These are phyloP conservation scores for Notothenia rossii DNA, from an alignment of 2,113 vertebrate genomes.

Conservation along the genomic window DNA sequence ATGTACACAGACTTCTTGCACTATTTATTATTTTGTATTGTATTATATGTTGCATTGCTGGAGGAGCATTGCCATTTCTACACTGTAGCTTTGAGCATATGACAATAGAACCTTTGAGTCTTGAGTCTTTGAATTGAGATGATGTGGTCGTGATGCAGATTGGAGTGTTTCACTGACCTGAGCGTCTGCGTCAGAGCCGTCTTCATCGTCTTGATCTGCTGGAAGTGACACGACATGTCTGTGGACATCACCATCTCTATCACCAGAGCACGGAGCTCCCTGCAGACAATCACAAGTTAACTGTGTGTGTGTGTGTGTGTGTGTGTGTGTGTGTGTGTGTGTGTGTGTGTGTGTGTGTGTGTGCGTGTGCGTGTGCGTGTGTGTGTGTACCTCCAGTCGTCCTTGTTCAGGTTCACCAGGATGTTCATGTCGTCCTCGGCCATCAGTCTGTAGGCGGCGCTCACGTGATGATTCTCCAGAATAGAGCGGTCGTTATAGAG, in stretches of 20 bases:
- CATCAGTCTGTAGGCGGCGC: constrained; percentile 97
- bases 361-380: constrained; percentile 4
- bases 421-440: constrained; percentile 99
- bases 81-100: no score
- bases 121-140: no score
- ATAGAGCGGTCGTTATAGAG: constrained; percentile 98
- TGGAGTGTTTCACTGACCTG: constrained; percentile 76
- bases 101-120: no score
- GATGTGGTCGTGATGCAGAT: no score
- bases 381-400: constrained; percentile 94
- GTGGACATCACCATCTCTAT: constrained; percentile 99
- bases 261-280: constrained; percentile 95
- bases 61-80: no score
- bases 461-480: constrained; percentile 98
- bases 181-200: constrained; percentile 92
- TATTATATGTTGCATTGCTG: no score
- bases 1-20: no score
- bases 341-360: constrained; percentile 7
- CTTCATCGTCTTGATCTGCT: constrained; percentile 98
- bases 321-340: constrained; percentile 15
- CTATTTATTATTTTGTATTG: no score
- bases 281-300: constrained; percentile 60
- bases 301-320: constrained; percentile 15
- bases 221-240: constrained; percentile 99
- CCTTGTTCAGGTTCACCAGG: constrained; percentile 93